These are phyloP conservation scores for Nysson spinosus DNA, from an alignment of 2,888 invertebrate species.

Conservation along the genomic window DNA sequence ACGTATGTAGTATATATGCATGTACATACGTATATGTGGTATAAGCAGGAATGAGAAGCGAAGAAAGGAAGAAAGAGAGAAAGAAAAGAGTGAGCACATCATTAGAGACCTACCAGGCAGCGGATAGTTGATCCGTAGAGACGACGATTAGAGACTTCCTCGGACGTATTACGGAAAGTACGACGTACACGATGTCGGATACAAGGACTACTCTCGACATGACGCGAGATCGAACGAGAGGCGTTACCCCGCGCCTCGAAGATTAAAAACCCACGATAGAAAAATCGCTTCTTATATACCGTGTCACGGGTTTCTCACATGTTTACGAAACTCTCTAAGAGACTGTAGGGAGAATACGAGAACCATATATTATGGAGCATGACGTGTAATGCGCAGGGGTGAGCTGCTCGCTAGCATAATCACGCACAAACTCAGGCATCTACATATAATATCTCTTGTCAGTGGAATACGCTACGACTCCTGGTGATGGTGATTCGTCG, in stretches of 20 bases:
- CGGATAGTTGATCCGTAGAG: slow-evolving; percentile 53
- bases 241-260: slow-evolving; percentile 60
- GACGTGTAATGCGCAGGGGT: no score
- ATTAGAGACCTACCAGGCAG: slow-evolving; percentile 56
- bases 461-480: slow-evolving; percentile 26
- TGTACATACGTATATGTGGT: no score
- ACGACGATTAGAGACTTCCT: slow-evolving; percentile 58
- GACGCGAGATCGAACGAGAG: slow-evolving; percentile 63
- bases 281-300: slow-evolving; percentile 8
- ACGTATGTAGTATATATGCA: no score
- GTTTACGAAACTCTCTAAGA: slow-evolving; percentile 40
- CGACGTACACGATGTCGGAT: slow-evolving; percentile 39
- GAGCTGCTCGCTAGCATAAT: no score
- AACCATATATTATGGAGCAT: no score
- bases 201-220: slow-evolving; percentile 60
- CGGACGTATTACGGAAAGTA: slow-evolving; percentile 48
- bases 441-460: slow-evolving; percentile 26
- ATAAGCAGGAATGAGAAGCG: slow-evolving; percentile 1
- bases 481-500: no score
- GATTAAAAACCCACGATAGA: slow-evolving; percentile 32
- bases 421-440: slow-evolving; percentile 19
- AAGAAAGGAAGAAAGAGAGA: slow-evolving; percentile 21
- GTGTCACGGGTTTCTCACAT: slow-evolving; percentile 48
- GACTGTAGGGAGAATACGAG: no score
- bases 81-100: slow-evolving; percentile 53